A percentile compares a stretch with the other conserved stretches of the same genome.
phyloP scores from a whole-genome alignment of 1,140 invertebrate species.

The Drosophila rhopaloa region DNA sequence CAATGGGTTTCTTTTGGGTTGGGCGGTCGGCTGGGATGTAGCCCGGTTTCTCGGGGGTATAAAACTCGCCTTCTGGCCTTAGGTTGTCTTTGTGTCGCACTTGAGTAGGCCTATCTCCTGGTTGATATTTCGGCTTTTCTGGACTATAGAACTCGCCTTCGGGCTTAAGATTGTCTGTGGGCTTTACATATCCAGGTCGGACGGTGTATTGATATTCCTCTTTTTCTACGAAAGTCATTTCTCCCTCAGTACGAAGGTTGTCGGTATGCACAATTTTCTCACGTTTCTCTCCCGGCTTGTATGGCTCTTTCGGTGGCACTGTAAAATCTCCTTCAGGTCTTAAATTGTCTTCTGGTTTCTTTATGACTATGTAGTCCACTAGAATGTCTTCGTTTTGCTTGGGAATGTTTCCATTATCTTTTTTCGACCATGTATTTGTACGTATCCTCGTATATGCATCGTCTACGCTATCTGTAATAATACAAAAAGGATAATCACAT shows the following conservation, averaged over 20 bases:
- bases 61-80: constrained; percentile 88
- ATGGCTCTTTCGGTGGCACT: constrained; percentile 85
- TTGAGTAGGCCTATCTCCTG: constrained; percentile 75
- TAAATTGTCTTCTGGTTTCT: constrained; percentile 88
- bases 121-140: constrained; percentile 65
- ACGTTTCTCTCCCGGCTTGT: constrained; percentile 59
- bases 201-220: constrained; percentile 85
- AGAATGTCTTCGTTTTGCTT: constrained; percentile 81
- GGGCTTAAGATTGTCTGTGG: constrained; percentile 87
- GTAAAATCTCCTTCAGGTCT: constrained; percentile 87
- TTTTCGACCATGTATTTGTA: constrained; percentile 92
- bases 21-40: constrained; percentile 84
- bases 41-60: constrained; percentile 86
- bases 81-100: constrained; percentile 87
- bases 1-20: constrained; percentile 67
- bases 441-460: constrained; percentile 89
- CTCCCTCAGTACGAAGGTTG: constrained; percentile 86
- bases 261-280: constrained; percentile 83
- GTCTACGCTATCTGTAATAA: constrained; percentile 64
- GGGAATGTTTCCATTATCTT: constrained; percentile 89
- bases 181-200: constrained; percentile 86
- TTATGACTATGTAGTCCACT: constrained; percentile 78
- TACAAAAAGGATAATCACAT: neutral
- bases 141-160: constrained; percentile 87
- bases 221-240: constrained; percentile 86